Percentiles rank a stretch among this genome's conserved stretches.
phyloP scores from a whole-genome alignment of 2,888 invertebrate genomes.

The Proisotoma minuta region DNA sequence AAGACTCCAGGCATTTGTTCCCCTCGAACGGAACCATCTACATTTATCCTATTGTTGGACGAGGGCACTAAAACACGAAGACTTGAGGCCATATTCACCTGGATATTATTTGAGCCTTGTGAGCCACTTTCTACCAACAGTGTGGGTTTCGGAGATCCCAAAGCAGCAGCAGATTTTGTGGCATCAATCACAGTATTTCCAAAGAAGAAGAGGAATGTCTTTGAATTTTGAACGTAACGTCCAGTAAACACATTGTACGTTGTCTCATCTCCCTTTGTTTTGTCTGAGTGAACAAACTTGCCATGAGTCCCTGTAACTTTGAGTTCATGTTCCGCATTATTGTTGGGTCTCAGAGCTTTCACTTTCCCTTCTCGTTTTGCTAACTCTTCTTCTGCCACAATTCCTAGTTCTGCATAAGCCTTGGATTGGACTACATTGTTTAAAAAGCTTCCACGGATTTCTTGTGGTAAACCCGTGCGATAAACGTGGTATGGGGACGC shows the following conservation, averaged over 20 bases:
- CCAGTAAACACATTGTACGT: constrained; percentile 50
- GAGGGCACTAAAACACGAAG: constrained; percentile 48
- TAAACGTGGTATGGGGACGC: constrained; percentile 16
- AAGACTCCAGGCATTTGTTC: constrained; percentile 47
- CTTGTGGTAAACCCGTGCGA: constrained; percentile 26
- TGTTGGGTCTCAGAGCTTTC: constrained; percentile 35
- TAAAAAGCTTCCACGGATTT: constrained; percentile 37
- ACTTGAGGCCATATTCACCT: constrained; percentile 47
- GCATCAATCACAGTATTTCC: constrained; percentile 48
- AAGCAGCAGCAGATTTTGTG: constrained; percentile 16
- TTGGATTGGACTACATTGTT: constrained; percentile 22
- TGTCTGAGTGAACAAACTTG: constrained; percentile 47
- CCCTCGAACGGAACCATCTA: constrained; percentile 47
- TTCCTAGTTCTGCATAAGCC: constrained; percentile 37
- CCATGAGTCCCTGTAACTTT: constrained; percentile 49
- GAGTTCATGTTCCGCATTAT: constrained; percentile 44
- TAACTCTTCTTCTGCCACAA: constrained; percentile 24
- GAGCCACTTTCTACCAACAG: constrained; percentile 46
- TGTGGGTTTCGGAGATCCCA: constrained; percentile 24
- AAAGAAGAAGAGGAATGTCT: constrained; percentile 50
- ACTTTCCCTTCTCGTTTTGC: constrained; percentile 24
- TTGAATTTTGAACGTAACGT: constrained; percentile 48
- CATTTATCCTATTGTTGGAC: constrained; percentile 38
- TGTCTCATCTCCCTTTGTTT: constrained; percentile 40
- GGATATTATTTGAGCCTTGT: constrained; percentile 36